Conservation (phyloP, 2,113 vertebrate species). For the Silurus meridionalis region DNA sequence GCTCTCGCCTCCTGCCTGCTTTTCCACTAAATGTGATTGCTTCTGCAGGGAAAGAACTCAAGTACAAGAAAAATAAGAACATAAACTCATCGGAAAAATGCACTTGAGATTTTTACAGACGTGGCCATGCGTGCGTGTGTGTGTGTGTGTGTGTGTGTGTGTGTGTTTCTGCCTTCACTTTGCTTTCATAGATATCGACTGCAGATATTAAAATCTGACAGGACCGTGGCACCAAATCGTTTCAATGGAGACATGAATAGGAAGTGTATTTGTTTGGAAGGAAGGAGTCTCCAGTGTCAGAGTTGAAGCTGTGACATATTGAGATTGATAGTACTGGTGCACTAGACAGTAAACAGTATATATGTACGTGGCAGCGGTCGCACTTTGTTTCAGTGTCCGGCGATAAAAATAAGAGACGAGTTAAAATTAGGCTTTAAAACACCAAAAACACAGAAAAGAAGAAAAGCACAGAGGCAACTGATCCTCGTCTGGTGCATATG, state of each 20-base stretch:
- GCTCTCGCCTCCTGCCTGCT: background rate
- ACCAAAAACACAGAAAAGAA: too few species aligned
- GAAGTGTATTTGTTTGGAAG: background rate
- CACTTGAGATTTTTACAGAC: background rate
- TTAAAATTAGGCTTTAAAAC: too few species aligned
- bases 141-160: background rate
- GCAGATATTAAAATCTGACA: background rate
- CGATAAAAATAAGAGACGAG: too few species aligned
- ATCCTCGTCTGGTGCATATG: too few species aligned
- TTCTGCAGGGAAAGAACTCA: background rate
- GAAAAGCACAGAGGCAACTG: too few species aligned
- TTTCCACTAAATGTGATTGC: slow-evolving; percentile 23
- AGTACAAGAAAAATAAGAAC: background rate
- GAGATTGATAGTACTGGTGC: too few species aligned
- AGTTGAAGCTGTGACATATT: background rate
- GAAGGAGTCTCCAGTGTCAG: background rate
- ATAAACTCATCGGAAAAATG: background rate
- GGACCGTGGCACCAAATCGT: background rate
- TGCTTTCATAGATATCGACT: background rate
- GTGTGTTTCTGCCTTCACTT: background rate
- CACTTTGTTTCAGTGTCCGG: too few species aligned
- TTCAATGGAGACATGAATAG: background rate
- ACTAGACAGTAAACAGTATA: too few species aligned
- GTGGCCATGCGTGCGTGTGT: background rate
- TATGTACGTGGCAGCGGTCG: too few species aligned